Conservation (phyloP, 2,888 invertebrate genomes). For the Xestia xanthographa region DNA sequence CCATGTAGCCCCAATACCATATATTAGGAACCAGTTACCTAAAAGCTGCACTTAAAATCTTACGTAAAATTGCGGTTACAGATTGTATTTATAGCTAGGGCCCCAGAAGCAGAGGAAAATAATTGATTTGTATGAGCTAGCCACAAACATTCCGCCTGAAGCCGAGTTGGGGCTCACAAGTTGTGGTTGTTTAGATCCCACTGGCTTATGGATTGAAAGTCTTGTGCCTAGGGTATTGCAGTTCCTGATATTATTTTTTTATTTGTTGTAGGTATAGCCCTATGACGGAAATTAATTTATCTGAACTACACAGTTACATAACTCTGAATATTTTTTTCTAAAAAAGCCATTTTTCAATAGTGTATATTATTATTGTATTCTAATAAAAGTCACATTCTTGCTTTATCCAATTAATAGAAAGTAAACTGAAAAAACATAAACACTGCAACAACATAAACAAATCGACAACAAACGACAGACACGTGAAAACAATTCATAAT, state of each 20-base stretch:
- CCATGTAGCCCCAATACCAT: neutral
- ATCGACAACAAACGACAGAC: too few species aligned
- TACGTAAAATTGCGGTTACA: neutral
- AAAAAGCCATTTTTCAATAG: neutral
- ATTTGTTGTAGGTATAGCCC: neutral
- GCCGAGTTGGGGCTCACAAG: neutral
- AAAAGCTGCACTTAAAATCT: neutral
- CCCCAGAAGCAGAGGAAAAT: neutral
- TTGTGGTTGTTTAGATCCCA: neutral
- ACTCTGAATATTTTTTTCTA: too few species aligned
- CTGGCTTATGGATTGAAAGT: neutral
- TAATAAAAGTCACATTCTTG: too few species aligned
- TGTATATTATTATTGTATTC: too few species aligned
- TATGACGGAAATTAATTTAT: too few species aligned
- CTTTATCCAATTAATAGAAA: too few species aligned
- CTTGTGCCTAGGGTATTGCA: neutral
- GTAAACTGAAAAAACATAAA: too few species aligned
- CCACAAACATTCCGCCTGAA: conserved; percentile 14
- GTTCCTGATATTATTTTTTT: neutral
- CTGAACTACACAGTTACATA: too few species aligned
- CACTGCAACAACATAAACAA: too few species aligned
- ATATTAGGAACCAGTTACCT: neutral
- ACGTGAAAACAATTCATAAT: too few species aligned
- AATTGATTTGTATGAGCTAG: conserved; percentile 21
- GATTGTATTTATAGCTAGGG: neutral